phyloP scores from a whole-genome alignment of 2,888 invertebrate species.

The Synanthedon andrenaeformis region DNA sequence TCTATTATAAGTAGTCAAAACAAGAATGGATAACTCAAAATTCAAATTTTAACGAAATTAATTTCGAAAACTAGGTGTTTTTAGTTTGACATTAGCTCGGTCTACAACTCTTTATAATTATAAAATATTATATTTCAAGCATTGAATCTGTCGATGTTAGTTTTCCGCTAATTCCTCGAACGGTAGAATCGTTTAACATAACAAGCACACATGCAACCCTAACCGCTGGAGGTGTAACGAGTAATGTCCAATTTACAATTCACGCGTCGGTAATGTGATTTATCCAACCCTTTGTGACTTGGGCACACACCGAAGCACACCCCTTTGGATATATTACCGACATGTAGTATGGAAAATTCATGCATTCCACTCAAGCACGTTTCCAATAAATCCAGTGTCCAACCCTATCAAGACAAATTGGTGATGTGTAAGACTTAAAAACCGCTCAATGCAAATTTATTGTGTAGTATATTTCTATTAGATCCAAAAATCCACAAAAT shows the following conservation, averaged over 20 bases:
- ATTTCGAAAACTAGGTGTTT: too few relatives aligned
- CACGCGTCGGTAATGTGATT: constrained; percentile 66
- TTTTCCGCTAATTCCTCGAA: not conserved
- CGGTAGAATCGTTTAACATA: not conserved
- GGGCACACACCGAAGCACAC: constrained; percentile 31
- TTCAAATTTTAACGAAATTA: too few relatives aligned
- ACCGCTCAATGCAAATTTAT: constrained; percentile 11
- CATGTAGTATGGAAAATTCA: constrained; percentile 44
- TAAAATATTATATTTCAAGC: too few relatives aligned
- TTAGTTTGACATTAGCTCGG: too few relatives aligned
- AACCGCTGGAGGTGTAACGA: constrained; percentile 43
- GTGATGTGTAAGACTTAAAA: constrained; percentile 21
- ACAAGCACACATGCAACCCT: constrained; percentile 9
- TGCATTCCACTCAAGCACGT: constrained; percentile 4
- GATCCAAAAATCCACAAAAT: not conserved
- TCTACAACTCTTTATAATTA: too few relatives aligned
- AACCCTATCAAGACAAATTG: not conserved
- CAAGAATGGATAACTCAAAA: too few relatives aligned
- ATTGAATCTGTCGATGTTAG: too few relatives aligned
- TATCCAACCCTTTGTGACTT: constrained; percentile 61
- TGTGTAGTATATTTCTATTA: not conserved
- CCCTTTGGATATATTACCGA: constrained; percentile 40
- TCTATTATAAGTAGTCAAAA: too few relatives aligned
- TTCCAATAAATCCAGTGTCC: not conserved
- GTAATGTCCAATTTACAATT: constrained; percentile 70